Evolutionary conservation across 2,888 invertebrate species (phyloP).

Genomic region (Xiphydria camelus): DNA sequence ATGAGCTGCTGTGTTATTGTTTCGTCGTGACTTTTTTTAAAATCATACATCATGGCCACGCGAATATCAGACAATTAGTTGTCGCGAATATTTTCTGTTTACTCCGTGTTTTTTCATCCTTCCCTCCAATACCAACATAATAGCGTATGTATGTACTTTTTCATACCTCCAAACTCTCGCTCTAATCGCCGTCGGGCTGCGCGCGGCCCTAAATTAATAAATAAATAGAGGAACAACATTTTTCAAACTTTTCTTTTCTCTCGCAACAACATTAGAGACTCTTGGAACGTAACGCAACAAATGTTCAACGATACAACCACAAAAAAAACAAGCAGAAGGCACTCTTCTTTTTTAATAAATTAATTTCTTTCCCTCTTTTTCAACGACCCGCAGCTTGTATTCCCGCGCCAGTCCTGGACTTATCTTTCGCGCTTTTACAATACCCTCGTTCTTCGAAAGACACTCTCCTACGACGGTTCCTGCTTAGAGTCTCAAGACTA

Average conservation of each 20-base stretch:
- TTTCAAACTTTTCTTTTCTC: conserved; percentile 24
- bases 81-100: background rate
- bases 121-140: conserved; percentile 31
- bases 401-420: conserved; percentile 27
- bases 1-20: conserved; percentile 38
- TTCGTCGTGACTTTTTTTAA: background rate
- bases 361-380: conserved; percentile 32
- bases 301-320: conserved; percentile 56
- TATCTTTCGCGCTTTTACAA: conserved; percentile 32
- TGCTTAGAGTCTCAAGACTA: too few species aligned
- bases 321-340: conserved; percentile 56
- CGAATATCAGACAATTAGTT: too few species aligned
- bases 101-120: conserved; percentile 21
- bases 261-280: conserved; percentile 50
- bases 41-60: too few species aligned
- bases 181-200: conserved; percentile 21
- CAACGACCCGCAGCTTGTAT: conserved; percentile 36
- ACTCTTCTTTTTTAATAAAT: conserved; percentile 53
- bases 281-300: conserved; percentile 56
- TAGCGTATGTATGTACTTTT: conserved; percentile 30
- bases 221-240: conserved; percentile 55
- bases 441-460: too few species aligned
- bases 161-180: conserved; percentile 21
- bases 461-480: too few species aligned
- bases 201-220: conserved; percentile 48